Base-by-base conservation (phyloP, 2,113 vertebrate species). In the Nestor notabilis region DNA sequence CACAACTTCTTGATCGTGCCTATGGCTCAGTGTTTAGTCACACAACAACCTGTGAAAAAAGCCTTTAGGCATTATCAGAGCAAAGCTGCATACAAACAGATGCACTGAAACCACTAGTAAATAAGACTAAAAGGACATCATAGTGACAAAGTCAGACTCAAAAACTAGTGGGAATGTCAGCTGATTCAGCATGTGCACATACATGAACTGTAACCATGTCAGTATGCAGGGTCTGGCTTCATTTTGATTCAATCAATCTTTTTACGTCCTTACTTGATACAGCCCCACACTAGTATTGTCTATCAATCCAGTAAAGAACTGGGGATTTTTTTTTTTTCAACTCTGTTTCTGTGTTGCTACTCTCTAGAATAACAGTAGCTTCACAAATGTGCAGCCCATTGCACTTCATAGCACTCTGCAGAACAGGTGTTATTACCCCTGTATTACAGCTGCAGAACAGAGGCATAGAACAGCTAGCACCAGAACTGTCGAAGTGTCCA, bases 181-280 rank as follows among this genome's bases (percentile, higher is more conserved):
- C 5, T 64, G 43, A 47, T 90, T 84, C 60, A 77, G 58, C 8
- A 29, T 9, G 13, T 47, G 20, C 23, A 65, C 2, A 5, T 58
- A 52, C 9, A 47, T 11, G 23, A 37, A 16, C 33, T 66, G 24
- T 10, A 72, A 29, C 35, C 21, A 10, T 25, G 49, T n/a, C 39
- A 27, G 39, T 21, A 53, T 0, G 0, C 16, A 47, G 19, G 8
- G 44, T 63, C 33, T n/a, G 43, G 24, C 13, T 82, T 82, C 25
- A 35, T 50, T 85, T 76, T 56, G 29, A 60, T 86, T 80, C 44
- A 69, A 25, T 56, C 33, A 39, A 33, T n/a, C 3, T 50, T 87
- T 93, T 87, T 56, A n/a, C 44, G 70, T 85, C 23, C 20, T 82
- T 82, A 37, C 75, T 76, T 71, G 21, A 61, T 84, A 31, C 17